Evolutionary conservation across 2,113 vertebrate genomes (phyloP).

Genomic region (Mormyrus lacerda): DNA sequence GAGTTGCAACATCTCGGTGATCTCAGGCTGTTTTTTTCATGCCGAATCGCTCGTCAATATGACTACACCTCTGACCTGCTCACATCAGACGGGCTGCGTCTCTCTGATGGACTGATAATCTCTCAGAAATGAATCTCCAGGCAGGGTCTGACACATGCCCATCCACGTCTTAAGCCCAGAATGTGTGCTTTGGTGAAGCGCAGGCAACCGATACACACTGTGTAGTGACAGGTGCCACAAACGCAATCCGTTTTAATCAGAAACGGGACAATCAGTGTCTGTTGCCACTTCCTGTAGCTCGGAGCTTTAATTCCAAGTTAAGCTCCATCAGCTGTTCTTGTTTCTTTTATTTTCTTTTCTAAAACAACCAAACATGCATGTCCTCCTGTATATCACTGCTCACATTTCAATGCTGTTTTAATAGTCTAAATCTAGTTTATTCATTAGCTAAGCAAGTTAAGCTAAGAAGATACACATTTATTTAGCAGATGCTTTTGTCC

Average conservation of each 20-base stretch:
- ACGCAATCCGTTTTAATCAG: background rate
- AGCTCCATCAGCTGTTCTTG: background rate
- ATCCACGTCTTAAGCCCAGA: background rate
- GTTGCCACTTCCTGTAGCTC: background rate
- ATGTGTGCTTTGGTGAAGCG: background rate
- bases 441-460: background rate
- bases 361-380: background rate
- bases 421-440: background rate
- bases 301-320: background rate
- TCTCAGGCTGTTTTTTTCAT: conserved; percentile 7
- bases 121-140: background rate
- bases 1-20: conserved; percentile 35
- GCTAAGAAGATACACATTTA: background rate
- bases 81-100: background rate
- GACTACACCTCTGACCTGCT: background rate
- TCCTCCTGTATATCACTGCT: background rate
- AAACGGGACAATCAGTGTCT: background rate
- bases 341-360: background rate
- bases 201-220: background rate
- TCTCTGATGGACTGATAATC: conserved; percentile 1
- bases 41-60: conserved; percentile 14
- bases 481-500: background rate
- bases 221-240: background rate
- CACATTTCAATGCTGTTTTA: background rate
- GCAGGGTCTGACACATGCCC: background rate